Evolutionary conservation across 2,113 vertebrate genomes (phyloP).

Genomic region (Trochalopteron elliotii): DNA sequence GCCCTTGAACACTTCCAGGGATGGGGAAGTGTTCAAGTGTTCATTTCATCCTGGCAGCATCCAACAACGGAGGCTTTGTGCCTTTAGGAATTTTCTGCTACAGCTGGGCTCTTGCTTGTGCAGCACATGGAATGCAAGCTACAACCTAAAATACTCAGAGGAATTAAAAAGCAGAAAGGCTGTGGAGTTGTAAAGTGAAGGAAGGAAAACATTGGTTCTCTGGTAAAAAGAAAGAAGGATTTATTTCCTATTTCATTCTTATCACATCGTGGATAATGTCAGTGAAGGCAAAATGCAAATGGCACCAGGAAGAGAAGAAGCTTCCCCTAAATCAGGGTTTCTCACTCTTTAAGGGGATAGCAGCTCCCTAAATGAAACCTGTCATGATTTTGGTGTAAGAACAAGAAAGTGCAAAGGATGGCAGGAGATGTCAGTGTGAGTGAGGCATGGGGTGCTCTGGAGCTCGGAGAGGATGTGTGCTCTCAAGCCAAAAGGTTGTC

Average conservation of each 20-base stretch:
- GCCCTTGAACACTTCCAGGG: not conserved
- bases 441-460: accelerated
- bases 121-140: not conserved
- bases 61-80: not conserved
- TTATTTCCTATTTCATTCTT: not conserved
- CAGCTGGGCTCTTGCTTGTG: not conserved
- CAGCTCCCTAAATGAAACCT: not conserved
- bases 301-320: not conserved
- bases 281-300: not conserved
- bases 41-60: not conserved
- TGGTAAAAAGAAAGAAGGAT: not conserved
- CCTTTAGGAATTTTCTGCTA: not conserved
- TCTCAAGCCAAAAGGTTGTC: not conserved
- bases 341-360: not conserved
- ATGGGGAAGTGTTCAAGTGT: not conserved
- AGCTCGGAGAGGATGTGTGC: not conserved
- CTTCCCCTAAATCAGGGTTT: not conserved
- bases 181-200: not conserved
- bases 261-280: not conserved
- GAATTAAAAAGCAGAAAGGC: not conserved
- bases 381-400: not conserved
- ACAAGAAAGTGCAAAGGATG: not conserved
- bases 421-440: not conserved
- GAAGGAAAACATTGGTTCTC: not conserved
- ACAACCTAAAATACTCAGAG: not conserved